phyloP scores from a whole-genome alignment of 2,797 vertebrate genomes.

The Cossypha niveicapilla region DNA sequence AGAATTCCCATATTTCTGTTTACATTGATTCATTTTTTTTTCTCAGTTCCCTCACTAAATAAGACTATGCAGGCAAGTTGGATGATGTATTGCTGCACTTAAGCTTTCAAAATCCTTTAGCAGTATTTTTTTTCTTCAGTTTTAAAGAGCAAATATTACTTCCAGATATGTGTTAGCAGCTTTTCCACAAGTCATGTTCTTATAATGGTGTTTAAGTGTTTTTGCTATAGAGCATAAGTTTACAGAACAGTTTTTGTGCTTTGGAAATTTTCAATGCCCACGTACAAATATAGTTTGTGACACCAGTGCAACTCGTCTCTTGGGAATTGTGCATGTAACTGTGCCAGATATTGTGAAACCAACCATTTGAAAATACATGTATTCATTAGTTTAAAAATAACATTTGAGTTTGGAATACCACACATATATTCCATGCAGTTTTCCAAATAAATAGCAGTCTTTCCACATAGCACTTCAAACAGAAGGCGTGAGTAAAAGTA shows the following conservation, averaged over 20 bases:
- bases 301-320: neutral
- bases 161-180: neutral
- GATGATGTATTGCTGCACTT: neutral
- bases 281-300: neutral
- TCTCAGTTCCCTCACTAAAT: neutral
- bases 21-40: neutral
- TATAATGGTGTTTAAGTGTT: neutral
- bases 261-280: neutral
- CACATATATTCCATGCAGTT: neutral
- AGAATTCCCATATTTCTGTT: neutral
- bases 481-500: neutral
- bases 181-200: neutral
- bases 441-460: neutral
- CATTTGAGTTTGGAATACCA: neutral
- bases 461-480: neutral
- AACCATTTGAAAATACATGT: neutral
- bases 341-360: neutral
- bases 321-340: neutral
- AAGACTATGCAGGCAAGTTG: neutral
- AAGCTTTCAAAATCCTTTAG: neutral
- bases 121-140: neutral
- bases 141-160: neutral
- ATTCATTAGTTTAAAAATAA: neutral
- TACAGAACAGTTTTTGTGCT: neutral
- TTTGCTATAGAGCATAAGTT: neutral